phyloP scores from a whole-genome alignment of 1,140 invertebrate genomes.

The Drosophila biarmipes region DNA sequence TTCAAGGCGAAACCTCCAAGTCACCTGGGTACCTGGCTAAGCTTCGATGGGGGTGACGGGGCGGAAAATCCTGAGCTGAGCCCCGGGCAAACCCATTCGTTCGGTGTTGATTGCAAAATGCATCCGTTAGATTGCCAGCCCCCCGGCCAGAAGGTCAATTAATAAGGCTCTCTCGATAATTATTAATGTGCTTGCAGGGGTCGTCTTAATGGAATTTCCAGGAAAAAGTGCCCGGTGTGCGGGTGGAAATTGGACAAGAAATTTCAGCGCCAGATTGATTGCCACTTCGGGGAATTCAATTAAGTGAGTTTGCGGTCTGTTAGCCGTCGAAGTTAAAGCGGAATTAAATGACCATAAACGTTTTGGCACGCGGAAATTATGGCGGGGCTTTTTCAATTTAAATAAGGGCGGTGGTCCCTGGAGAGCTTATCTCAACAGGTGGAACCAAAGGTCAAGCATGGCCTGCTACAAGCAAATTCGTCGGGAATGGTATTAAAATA shows the following conservation, averaged over 20 bases:
- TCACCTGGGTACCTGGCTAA: conserved; percentile 13
- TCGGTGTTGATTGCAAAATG: conserved; percentile 23
- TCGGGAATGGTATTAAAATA: background rate
- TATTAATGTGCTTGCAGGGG: conserved; percentile 21
- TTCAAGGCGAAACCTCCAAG: conserved; percentile 40
- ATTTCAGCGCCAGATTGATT: conserved; percentile 47
- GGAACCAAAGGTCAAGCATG: background rate
- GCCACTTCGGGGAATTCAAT: conserved; percentile 25
- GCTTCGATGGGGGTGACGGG: background rate
- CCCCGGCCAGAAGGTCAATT: conserved; percentile 13
- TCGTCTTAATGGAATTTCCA: conserved; percentile 38
- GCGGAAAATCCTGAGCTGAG: conserved; percentile 1
- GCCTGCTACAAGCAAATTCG: background rate
- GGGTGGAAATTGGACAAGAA: conserved; percentile 35
- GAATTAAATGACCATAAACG: conserved; percentile 29
- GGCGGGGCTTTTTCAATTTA: background rate
- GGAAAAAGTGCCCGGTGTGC: conserved; percentile 24
- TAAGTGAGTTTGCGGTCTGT: background rate
- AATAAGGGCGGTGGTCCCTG: background rate
- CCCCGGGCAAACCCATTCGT: background rate
- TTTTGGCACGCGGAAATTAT: conserved; percentile 25
- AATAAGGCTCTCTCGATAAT: conserved; percentile 22
- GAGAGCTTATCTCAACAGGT: conserved; percentile 18
- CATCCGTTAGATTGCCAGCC: conserved; percentile 9
- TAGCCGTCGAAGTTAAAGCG: conserved; percentile 4